Conservation (phyloP, 2,797 vertebrate genomes). For the Microhierax caerulescens region DNA sequence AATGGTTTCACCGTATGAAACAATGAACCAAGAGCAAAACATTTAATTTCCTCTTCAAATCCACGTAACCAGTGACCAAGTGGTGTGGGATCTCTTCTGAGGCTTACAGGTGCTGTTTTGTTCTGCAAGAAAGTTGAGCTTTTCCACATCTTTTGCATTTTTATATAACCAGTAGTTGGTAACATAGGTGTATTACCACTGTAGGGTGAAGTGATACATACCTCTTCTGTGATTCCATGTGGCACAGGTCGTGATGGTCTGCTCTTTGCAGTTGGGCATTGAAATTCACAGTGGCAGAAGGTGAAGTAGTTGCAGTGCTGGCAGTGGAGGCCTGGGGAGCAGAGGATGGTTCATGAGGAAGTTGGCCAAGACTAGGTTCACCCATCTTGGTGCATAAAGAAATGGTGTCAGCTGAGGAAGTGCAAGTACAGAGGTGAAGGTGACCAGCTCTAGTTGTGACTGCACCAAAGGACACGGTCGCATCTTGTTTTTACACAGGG, state of each 20-base stretch:
- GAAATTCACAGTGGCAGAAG: neutral
- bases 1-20: neutral
- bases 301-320: neutral
- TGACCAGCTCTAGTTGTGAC: neutral
- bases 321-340: neutral
- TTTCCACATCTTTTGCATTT: neutral
- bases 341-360: neutral
- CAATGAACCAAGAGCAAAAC: neutral
- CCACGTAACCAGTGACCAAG: neutral
- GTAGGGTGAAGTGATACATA: no score
- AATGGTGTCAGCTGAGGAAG: neutral
- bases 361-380: neutral
- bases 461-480: accelerated
- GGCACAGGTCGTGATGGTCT: accelerated
- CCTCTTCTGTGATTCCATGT: accelerated
- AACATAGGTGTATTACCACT: accelerated
- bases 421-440: neutral
- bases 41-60: neutral
- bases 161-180: neutral
- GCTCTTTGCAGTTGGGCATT: neutral
- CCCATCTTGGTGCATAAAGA: accelerated
- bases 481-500: neutral
- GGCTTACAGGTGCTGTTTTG: neutral
- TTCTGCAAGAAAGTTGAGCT: neutral
- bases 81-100: neutral